Base-by-base conservation (phyloP, 2,888 invertebrate species). In the Cerastoderma edule region DNA sequence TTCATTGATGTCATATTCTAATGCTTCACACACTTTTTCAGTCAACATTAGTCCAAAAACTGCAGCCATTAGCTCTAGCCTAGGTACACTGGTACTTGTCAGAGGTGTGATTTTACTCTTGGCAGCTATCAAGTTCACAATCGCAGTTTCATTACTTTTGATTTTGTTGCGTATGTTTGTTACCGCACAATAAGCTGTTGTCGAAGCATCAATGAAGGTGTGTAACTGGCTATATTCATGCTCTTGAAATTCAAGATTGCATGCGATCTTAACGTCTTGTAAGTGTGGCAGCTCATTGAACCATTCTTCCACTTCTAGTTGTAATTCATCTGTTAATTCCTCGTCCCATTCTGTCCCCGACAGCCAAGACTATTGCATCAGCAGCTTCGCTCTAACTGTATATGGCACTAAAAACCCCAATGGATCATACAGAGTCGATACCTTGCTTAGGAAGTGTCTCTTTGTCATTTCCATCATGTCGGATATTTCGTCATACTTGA, bases 391-490 rank as follows among this genome's bases (percentile, higher is more conserved):
- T 35, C 70, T 44, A 0, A 74, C 22, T 10, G 44, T 63, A 27
- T 46, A 73, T 28, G 78, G 74, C 3, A 50, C 64, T 27, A 78
- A 22, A 27, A 69, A 70, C 4, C 74, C 67, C 5, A 69, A 32
- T 22, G 75, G 75, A 67, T 78, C 82, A 57, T 68, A 70, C 16
- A 76, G 35, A 13, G 71, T 64, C 2, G 75, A 44, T 0, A 78
- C 16, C 50, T 67, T 72, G 33, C 22, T 70, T 5, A 72, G 33
- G 39, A 67, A 46, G 16, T 78, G 73, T 27, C 88, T 56, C 67
- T 90, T 90, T 0, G 89, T 89, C n/a, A 76, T 27, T 28, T 32
- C 19, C 0, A 28, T 66, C 10, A 6, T 35, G 5, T 24, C 13
- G 44, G 8, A 10, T 28, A 64, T 46, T 16, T 53, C n/a, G 24